phyloP scores from a whole-genome alignment of 2,888 invertebrate species.

The Tachina fera region DNA sequence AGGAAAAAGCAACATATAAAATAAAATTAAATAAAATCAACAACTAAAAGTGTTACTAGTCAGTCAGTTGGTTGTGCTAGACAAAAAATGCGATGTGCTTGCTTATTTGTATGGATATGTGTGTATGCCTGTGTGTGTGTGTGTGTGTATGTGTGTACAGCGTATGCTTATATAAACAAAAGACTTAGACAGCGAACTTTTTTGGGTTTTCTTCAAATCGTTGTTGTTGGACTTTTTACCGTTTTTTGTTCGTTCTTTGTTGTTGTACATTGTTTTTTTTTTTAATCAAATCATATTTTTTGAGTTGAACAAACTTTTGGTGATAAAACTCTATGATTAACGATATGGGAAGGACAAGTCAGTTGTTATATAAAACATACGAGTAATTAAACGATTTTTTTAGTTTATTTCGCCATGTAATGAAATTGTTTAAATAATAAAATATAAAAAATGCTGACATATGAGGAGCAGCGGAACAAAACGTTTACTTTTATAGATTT shows the following conservation, averaged over 20 bases:
- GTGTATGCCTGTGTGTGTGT: not conserved
- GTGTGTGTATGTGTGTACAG: not conserved
- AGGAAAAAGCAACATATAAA: slow-evolving; percentile 46
- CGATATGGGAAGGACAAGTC: slow-evolving; percentile 65
- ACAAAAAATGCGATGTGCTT: slow-evolving; percentile 43
- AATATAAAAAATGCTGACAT: not conserved
- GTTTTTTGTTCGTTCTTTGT: not conserved
- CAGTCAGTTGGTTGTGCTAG: slow-evolving; percentile 1
- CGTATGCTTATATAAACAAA: slow-evolving; percentile 55
- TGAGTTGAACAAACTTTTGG: slow-evolving; percentile 63
- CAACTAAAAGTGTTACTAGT: slow-evolving; percentile 60
- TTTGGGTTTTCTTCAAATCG: slow-evolving; percentile 24
- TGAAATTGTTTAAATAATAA: slow-evolving; percentile 7
- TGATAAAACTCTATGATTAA: slow-evolving; percentile 57
- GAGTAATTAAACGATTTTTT: not conserved
- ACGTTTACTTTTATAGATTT: too few relatives aligned
- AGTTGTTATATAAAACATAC: slow-evolving; percentile 52
- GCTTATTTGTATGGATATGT: not conserved
- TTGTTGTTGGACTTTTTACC: slow-evolving; percentile 15
- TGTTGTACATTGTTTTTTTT: slow-evolving; percentile 35
- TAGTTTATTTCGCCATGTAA: slow-evolving; percentile 1
- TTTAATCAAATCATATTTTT: slow-evolving; percentile 44
- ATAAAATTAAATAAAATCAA: slow-evolving; percentile 54
- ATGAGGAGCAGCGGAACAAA: too few relatives aligned
- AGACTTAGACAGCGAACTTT: slow-evolving; percentile 68